Base-by-base conservation (phyloP, 1,140 invertebrate species). In the Conus betulinus region DNA sequence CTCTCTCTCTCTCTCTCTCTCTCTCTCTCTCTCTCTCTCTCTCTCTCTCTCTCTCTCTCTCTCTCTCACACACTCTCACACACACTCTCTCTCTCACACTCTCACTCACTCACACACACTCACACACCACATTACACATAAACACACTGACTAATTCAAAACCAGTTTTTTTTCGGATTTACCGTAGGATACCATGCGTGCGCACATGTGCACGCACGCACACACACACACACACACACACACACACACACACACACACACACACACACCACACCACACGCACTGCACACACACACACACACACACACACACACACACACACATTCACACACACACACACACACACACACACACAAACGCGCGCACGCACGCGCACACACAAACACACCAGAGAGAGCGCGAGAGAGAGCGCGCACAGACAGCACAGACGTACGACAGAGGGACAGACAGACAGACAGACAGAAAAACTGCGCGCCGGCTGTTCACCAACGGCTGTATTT, bases 1-100 rank as follows among this genome's bases (percentile, higher is more conserved):
- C 79, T 82, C 39, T 79, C 79, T 82, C n/a, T 82, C 76, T 79
- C 76, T 79, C 76, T 51, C 39, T 15, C 23, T 82, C 79, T 82
- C 79, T 82, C 79, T 82, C 39, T 79, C 79, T 82, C n/a, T 82
- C 76, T 79, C 76, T 79, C 76, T 51, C 39, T 51, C 39, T 25
- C 39, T 27, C n/a, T 51, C 76, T 25, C 39, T 79, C 39, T 51
- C 39, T 79, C 76, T 79, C 76, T 79, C 76, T 79, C 76, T 79
- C 76, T 79, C 76, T 79, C 76, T 82, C 17, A 17, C 10, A 17
- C 76, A 17, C 39, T 51, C 67, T 71, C 13, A 20, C 67, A 71
- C 67, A 71, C 67, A 71, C 67, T 17, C 67, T 17, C 67, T 17
- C 67, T 17, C 67, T 17, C 67, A 71, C 67, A 71, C 67, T 13